A percentile compares a stretch with the other conserved stretches of the same genome.
Conservation (phyloP, 2,797 vertebrate genomes). For the Pterois miles region DNA sequence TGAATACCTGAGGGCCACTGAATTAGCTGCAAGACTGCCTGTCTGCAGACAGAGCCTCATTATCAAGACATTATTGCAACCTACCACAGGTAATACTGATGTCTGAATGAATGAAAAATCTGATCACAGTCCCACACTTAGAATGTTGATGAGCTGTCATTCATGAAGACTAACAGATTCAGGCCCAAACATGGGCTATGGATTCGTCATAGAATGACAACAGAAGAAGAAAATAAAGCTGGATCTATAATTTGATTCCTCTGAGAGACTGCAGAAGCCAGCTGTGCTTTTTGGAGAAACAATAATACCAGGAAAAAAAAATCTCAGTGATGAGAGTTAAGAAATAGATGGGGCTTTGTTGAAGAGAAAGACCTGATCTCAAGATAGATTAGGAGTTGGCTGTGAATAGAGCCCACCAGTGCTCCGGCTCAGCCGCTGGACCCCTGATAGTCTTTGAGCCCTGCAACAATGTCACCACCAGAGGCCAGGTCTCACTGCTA, state of each 20-base stretch:
- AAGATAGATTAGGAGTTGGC: conserved; percentile 85
- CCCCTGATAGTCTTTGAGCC: conserved; percentile 87
- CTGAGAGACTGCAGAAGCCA: conserved; percentile 82
- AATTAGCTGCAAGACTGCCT: neutral
- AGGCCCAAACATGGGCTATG: conserved; percentile 56
- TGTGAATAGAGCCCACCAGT: conserved; percentile 87
- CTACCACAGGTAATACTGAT: neutral
- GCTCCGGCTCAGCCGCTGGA: conserved; percentile 82
- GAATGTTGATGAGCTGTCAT: conserved; percentile 17
- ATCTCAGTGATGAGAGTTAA: conserved; percentile 75
- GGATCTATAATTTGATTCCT: conserved; percentile 89
- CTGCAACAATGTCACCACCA: conserved; percentile 90
- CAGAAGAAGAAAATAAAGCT: conserved; percentile 75
- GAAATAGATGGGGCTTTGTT: conserved; percentile 84
- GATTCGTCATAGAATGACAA: conserved; percentile 73
- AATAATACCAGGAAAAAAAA: conserved; percentile 79
- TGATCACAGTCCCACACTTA: conserved; percentile 29
- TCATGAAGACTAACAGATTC: conserved; percentile 73
- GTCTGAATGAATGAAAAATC: conserved; percentile 28
- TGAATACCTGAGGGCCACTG: neutral
- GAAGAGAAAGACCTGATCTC: conserved; percentile 82
- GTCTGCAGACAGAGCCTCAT: neutral
- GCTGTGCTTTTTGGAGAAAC: conserved; percentile 87
- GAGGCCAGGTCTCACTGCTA: conserved; percentile 87
- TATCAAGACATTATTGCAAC: neutral